Conservation (phyloP, 2,888 invertebrate genomes). For the Colletes collaris region DNA sequence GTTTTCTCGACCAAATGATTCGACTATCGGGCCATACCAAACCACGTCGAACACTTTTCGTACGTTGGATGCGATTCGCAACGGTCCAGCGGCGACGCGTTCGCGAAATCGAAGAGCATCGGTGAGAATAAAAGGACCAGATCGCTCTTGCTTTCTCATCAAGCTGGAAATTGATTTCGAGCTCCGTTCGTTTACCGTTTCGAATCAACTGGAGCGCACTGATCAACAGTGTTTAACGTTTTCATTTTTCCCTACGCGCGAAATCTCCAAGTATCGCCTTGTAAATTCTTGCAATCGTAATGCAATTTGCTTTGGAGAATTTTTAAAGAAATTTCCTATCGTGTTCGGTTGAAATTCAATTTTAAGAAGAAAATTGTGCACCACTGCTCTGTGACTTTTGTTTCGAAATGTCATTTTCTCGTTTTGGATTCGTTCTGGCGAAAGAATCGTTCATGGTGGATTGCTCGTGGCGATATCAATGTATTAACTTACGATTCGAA, state of each 20-base stretch:
- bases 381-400: background rate
- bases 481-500: background rate
- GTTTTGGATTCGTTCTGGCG: background rate
- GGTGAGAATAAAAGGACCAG: slow-evolving; percentile 4
- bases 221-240: slow-evolving; percentile 17
- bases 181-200: background rate
- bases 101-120: slow-evolving; percentile 23
- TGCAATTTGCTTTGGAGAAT: no score
- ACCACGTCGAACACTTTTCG: slow-evolving; percentile 1
- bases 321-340: no score
- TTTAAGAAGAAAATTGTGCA: no score
- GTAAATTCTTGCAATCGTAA: no score
- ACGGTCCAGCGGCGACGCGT: slow-evolving; percentile 15
- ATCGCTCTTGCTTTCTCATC: no score
- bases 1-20: slow-evolving; percentile 27
- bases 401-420: background rate
- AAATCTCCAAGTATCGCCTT: no score
- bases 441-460: background rate
- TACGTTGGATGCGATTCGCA: background rate
- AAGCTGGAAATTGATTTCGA: slow-evolving; percentile 3
- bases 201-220: slow-evolving; percentile 6
- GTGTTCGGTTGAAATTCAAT: no score
- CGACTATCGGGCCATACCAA: background rate
- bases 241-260: background rate
- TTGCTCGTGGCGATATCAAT: background rate